Conservation (phyloP, 1,140 invertebrate genomes). For the Zelostemma sp. region DNA sequence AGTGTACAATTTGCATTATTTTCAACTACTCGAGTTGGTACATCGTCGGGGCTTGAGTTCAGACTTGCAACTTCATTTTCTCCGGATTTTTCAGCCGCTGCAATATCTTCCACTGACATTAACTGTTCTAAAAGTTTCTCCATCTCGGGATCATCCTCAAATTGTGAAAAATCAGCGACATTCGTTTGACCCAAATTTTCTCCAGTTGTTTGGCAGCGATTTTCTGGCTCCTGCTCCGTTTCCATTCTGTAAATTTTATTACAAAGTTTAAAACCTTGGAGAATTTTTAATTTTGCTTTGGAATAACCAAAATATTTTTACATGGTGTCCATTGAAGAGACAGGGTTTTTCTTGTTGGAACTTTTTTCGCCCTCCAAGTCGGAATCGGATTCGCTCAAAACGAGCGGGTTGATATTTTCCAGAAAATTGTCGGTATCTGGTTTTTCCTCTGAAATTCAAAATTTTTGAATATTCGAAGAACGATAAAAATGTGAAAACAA, state of each 20-base stretch:
- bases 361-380: conserved; percentile 13
- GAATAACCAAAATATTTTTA: conserved; percentile 5
- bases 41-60: no score
- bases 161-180: neutral
- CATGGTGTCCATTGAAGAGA: conserved; percentile 20
- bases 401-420: conserved; percentile 17
- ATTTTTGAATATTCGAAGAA: neutral
- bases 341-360: conserved; percentile 18
- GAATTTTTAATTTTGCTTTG: neutral
- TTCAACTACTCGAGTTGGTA: no score
- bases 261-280: neutral
- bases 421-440: conserved; percentile 22
- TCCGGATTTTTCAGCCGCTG: neutral
- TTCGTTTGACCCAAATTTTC: neutral
- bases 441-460: conserved; percentile 2
- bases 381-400: conserved; percentile 57
- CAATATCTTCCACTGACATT: neutral
- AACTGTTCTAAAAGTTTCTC: neutral
- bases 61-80: no score
- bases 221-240: neutral
- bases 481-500: neutral
- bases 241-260: no score
- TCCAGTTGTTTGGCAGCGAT: neutral
- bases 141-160: neutral
- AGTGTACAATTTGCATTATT: no score